Percentiles rank a stretch among this genome's conserved stretches.
These are phyloP conservation scores for Amazona vittata DNA, from an alignment of 2,113 vertebrate genomes.

Conservation along the genomic window DNA sequence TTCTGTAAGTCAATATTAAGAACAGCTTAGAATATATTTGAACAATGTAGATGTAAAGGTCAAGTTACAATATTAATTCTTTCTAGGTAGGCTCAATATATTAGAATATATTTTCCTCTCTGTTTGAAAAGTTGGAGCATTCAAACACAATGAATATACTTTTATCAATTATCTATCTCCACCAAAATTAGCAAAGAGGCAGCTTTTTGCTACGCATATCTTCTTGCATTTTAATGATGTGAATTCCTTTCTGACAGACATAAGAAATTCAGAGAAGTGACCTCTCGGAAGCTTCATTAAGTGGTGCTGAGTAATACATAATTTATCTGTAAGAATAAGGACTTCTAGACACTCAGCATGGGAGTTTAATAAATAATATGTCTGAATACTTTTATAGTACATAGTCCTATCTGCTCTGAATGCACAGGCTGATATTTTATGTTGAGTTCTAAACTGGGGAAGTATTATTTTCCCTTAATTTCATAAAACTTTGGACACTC, in stretches of 20 bases:
- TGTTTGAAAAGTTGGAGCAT: background rate
- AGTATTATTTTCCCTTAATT: background rate
- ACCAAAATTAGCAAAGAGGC: background rate
- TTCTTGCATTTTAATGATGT: background rate
- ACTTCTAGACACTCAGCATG: background rate
- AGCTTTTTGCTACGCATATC: background rate
- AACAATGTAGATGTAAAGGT: constrained; percentile 46
- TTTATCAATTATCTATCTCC: background rate
- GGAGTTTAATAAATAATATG: constrained; percentile 1
- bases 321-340: constrained; percentile 18
- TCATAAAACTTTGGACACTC: background rate
- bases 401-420: background rate
- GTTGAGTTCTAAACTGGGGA: background rate
- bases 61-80: constrained; percentile 28
- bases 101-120: background rate
- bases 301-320: background rate
- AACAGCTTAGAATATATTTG: constrained; percentile 54
- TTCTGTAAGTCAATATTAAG: constrained; percentile 56
- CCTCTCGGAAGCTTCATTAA: background rate
- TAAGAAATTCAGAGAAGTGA: constrained; percentile 10
- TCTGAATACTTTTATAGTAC: background rate
- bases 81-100: background rate
- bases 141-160: background rate
- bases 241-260: constrained; percentile 8
- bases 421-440: background rate